Evolutionary conservation across 1,140 invertebrate species (phyloP).

Genomic region (Zaprionus capensis): DNA sequence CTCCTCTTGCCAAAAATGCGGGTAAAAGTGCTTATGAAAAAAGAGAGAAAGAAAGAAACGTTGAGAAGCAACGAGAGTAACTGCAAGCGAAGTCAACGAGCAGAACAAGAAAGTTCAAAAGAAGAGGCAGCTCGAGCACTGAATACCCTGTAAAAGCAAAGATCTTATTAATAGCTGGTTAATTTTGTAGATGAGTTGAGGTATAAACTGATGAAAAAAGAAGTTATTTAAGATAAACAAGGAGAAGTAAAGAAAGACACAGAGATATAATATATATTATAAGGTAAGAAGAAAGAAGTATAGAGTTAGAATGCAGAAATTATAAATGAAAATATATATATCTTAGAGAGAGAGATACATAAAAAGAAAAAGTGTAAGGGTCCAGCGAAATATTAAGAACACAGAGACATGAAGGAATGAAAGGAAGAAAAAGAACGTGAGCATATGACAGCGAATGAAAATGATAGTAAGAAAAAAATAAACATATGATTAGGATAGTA

Average conservation of each 20-base stretch:
- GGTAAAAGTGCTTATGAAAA: slow-evolving; percentile 53
- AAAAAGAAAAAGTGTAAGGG: no score
- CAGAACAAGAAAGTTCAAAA: neutral
- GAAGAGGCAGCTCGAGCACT: neutral
- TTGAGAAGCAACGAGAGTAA: slow-evolving; percentile 18
- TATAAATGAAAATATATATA: no score
- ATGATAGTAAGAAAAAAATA: no score
- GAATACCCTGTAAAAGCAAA: neutral
- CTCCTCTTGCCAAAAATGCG: slow-evolving; percentile 40
- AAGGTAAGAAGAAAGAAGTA: no score
- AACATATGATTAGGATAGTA: no score
- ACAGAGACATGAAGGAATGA: no score
- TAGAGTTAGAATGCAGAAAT: no score
- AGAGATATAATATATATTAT: neutral
- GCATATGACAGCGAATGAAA: no score
- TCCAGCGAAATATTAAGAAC: no score
- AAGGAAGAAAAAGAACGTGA: no score
- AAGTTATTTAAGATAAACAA: no score
- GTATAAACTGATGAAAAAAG: no score
- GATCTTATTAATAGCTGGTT: neutral
- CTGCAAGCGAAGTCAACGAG: slow-evolving; percentile 18
- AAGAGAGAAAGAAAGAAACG: slow-evolving; percentile 18
- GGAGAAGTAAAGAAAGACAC: neutral
- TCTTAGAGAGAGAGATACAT: neutral
- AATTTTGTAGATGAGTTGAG: neutral